Percentiles rank a stretch among this genome's conserved stretches.
phyloP scores from a whole-genome alignment of 2,113 vertebrate genomes.

The Scopus umbretta region DNA sequence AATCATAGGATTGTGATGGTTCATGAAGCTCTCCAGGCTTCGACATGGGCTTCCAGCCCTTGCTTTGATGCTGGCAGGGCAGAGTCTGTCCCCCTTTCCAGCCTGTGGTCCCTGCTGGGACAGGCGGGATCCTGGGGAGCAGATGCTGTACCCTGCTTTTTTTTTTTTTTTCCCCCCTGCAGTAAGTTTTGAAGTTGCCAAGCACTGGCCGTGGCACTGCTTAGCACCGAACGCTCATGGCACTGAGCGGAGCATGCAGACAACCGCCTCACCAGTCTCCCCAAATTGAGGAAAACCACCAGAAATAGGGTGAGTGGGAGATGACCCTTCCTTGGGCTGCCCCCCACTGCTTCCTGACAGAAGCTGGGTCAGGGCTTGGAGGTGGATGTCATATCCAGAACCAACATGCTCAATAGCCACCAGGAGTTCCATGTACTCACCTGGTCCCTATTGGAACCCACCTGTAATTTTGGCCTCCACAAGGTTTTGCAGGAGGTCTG shows the following conservation, averaged over 20 bases:
- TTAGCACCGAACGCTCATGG: too few species aligned
- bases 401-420: not conserved
- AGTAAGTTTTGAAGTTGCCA: not conserved
- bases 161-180: too few species aligned
- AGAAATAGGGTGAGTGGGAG: not conserved
- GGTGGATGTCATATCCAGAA: not conserved
- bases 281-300: not conserved
- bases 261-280: accelerated
- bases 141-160: too few species aligned
- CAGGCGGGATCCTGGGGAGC: not conserved
- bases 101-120: not conserved
- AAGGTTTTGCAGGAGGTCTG: not conserved
- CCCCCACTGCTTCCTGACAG: not conserved
- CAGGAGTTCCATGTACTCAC: not conserved
- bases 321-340: not conserved
- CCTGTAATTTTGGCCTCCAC: not conserved
- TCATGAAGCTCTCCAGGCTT: not conserved
- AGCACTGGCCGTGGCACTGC: accelerated
- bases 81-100: not conserved
- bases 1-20: accelerated
- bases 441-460: not conserved
- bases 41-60: not conserved
- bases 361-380: not conserved
- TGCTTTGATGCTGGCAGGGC: not conserved
- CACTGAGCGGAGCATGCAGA: too few species aligned